Base-by-base conservation (phyloP, 2,113 vertebrate genomes). In the Periophthalmodon schlosseri region DNA sequence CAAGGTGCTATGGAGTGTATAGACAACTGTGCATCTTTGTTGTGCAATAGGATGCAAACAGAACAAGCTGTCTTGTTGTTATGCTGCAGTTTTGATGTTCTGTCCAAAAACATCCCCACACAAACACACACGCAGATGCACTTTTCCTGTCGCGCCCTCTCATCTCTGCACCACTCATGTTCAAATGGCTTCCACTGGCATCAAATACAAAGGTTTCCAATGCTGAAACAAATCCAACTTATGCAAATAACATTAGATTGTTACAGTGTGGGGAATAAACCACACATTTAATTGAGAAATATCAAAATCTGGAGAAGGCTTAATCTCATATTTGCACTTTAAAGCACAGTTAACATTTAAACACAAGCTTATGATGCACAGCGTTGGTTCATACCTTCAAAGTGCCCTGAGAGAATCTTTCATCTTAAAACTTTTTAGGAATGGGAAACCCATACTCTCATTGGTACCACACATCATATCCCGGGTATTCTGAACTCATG, bases 321-420 rank as follows among this genome's bases (percentile, higher is more conserved):
- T 86, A 88, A 90, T 89, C 81, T 77, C 56, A 71, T 76, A 89
- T 91, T 91, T 90, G 84, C 87, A 91, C 88, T 87, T 86, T 81
- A 92, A 92, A 91, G 88, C 72, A 76, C 70, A 73, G 85, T 86
- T 70, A 76, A 68, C 49, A 66, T 88, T 81, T 81, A 87, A 88
- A 91, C 86, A 88, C 80, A 82, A 77, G 85, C 74, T 83, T 81
- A 75, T 80, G 74, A 86, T 76, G 70, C 77, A 84, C 46, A 68
- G 33, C 66, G 70, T 75, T 34, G 81, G 84, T 89, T 88, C 72
- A 84, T 83, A 87, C 82, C 74, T 87, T 90, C 84, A 91, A 88
- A 90, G 87, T 87, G 66, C 81, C 34, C 72, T 76, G 80, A 74
- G 74, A 61, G 80, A 83, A 80, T 50, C 81, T 86, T 91, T 91